Evolutionary conservation across 2,888 invertebrate genomes (phyloP), one percentile per base, ranked within the genome.

Genomic region (Aricia artaxerxes): DNA sequence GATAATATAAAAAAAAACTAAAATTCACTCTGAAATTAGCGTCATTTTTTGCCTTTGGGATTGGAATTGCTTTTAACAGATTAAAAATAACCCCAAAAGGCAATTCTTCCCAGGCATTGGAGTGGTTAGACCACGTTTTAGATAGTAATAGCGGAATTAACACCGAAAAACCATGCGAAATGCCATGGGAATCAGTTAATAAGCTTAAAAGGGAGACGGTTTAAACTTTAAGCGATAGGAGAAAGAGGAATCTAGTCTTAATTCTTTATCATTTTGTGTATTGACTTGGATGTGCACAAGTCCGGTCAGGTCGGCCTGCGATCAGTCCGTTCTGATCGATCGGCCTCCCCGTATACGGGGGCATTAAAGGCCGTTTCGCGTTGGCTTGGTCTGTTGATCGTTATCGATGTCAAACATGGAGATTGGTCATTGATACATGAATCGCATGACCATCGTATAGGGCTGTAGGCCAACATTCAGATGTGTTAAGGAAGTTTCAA

Each of bases 161-260:
- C 82, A 83, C 80, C 84, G 79, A 83, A 84, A 84, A 83, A 82
- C 83, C 83, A 79, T 82, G 80, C 82, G 84, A 83, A 83, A 84
- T 84, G 83, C 83, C 83, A 81, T 83, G 84, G 84, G 83, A 84
- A 86, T 85, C 84, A 85, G 85, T 87, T 87, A 87, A 87, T 87
- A 86, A 87, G 86, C 85, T 85, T 87, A 86, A 87, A 87, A 87
- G 87, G 85, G 72, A 69, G n/a, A 2, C 77, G 81, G 79, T 44
- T 4, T 78, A 80, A 84, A 83, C 13, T 44, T 4, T 78, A 80
- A 84, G 83, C 13, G 24, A 82, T 31, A 40, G 64, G 2, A 16
- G 13, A 9, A 6, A 64, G 79, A 16, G 44, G 35, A 4, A 13
- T 38, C 3, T 61, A n/a, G 61, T 7, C n/a, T 24, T 60, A n/a